phyloP scores from a whole-genome alignment of 2,888 invertebrate genomes.

The Andrena bicolor region DNA sequence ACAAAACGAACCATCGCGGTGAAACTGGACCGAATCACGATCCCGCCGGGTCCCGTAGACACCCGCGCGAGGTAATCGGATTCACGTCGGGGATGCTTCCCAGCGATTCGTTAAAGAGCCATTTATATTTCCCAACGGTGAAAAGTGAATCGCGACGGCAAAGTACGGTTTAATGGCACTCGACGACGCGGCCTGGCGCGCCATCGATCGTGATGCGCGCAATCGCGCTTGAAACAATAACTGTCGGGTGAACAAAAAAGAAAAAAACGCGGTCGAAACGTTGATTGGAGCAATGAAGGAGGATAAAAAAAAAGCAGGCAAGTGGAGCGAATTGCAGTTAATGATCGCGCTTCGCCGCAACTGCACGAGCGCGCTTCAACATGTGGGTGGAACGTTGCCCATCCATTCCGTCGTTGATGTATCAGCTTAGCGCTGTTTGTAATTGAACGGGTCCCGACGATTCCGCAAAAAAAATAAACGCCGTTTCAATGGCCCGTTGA shows the following conservation, averaged over 20 bases:
- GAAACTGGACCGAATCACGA: neutral
- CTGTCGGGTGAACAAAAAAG: no score
- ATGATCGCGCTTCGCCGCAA: neutral
- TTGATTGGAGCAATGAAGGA: neutral
- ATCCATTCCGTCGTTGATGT: neutral
- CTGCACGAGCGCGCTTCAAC: neutral
- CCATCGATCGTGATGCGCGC: neutral
- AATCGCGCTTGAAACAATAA: neutral
- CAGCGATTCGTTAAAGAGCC: constrained; percentile 44
- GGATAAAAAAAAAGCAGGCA: neutral
- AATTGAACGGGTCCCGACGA: neutral
- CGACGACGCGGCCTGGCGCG: neutral
- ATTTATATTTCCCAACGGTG: constrained; percentile 26
- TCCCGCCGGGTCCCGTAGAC: no score
- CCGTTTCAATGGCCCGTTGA: neutral
- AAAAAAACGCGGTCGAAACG: neutral
- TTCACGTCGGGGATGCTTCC: constrained; percentile 28
- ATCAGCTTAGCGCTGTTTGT: constrained; percentile 4
- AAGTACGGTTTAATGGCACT: constrained; percentile 21
- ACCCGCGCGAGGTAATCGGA: constrained; percentile 39
- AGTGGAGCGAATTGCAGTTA: constrained; percentile 1
- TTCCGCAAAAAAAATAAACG: constrained; percentile 10
- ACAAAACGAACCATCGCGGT: neutral
- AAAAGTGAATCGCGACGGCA: constrained; percentile 6
- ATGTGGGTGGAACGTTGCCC: neutral